Conservation (phyloP, 1,140 invertebrate species). For the Rhynchophorus ferrugineus region DNA sequence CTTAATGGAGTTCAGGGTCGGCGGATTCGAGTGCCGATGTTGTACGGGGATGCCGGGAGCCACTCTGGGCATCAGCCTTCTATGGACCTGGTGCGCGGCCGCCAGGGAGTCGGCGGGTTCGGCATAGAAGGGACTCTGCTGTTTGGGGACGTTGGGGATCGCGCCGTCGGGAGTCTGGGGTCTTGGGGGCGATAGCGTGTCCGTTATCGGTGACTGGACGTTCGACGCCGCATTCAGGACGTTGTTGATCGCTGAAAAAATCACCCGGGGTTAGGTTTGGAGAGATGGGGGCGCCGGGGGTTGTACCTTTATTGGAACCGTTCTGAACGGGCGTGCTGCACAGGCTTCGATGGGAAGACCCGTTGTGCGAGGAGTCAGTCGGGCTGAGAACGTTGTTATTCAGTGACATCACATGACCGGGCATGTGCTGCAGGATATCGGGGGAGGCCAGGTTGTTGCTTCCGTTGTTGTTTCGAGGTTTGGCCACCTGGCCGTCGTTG, state of each 20-base stretch:
- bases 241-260: no score
- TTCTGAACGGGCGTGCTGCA: slow-evolving; percentile 32
- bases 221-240: slow-evolving; percentile 16
- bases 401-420: slow-evolving; percentile 42
- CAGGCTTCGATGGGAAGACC: slow-evolving; percentile 28
- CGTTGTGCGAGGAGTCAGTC: slow-evolving; percentile 34
- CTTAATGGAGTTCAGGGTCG: slow-evolving; percentile 47
- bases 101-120: slow-evolving; percentile 82
- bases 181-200: slow-evolving; percentile 3
- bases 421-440: slow-evolving; percentile 35
- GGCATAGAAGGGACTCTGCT: slow-evolving; percentile 82
- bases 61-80: slow-evolving; percentile 26
- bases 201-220: slow-evolving; percentile 21
- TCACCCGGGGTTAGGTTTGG: no score
- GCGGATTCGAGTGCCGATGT: slow-evolving; percentile 57
- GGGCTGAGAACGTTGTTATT: slow-evolving; percentile 51
- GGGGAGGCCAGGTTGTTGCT: slow-evolving; percentile 31
- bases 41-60: slow-evolving; percentile 30
- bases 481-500: slow-evolving; percentile 50
- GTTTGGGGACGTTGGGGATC: slow-evolving; percentile 41
- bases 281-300: no score
- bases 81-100: slow-evolving; percentile 42
- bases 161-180: slow-evolving; percentile 10
- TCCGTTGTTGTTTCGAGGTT: slow-evolving; percentile 23
- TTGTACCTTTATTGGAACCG: slow-evolving; percentile 21